A percentile compares a stretch with the other conserved stretches of the same genome.
These are phyloP conservation scores for Chymomyza costata DNA, from an alignment of 1,140 invertebrate genomes.

Conservation along the genomic window DNA sequence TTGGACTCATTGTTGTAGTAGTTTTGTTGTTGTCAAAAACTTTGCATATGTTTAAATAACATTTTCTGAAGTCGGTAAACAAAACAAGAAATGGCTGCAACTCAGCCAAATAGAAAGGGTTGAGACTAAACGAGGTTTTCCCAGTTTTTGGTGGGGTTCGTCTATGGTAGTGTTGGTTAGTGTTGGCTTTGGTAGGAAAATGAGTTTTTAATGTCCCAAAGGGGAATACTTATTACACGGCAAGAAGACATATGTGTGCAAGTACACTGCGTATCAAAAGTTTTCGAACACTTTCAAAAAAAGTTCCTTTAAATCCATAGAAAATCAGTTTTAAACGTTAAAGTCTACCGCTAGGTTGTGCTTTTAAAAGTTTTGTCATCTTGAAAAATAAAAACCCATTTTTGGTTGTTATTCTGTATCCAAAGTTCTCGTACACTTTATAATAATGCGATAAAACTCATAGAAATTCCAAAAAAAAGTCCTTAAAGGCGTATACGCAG, in stretches of 20 bases:
- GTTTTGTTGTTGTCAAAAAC: slow-evolving; percentile 30
- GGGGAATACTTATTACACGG: slow-evolving; percentile 47
- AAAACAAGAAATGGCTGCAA: slow-evolving; percentile 24
- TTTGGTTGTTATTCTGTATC: too few relatives aligned
- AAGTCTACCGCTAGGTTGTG: too few relatives aligned
- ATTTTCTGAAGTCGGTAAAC: slow-evolving; percentile 45
- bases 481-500: too few relatives aligned
- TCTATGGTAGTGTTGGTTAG: slow-evolving; percentile 17
- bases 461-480: too few relatives aligned
- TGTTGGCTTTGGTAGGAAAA: slow-evolving; percentile 41
- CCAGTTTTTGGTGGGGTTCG: slow-evolving; percentile 8
- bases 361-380: too few relatives aligned
- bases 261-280: not conserved
- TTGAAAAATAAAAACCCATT: too few relatives aligned
- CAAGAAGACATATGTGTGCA: slow-evolving; percentile 22
- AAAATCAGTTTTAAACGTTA: too few relatives aligned
- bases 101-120: slow-evolving; percentile 25
- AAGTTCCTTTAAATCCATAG: too few relatives aligned
- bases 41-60: slow-evolving; percentile 57
- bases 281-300: too few relatives aligned
- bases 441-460: too few relatives aligned
- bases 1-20: slow-evolving; percentile 14
- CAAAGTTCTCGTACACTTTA: too few relatives aligned
- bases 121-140: slow-evolving; percentile 12
- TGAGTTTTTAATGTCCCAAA: slow-evolving; percentile 75